Evolutionary conservation across 2,113 vertebrate species (phyloP).

Genomic region (Hippocampus mohnikei): DNA sequence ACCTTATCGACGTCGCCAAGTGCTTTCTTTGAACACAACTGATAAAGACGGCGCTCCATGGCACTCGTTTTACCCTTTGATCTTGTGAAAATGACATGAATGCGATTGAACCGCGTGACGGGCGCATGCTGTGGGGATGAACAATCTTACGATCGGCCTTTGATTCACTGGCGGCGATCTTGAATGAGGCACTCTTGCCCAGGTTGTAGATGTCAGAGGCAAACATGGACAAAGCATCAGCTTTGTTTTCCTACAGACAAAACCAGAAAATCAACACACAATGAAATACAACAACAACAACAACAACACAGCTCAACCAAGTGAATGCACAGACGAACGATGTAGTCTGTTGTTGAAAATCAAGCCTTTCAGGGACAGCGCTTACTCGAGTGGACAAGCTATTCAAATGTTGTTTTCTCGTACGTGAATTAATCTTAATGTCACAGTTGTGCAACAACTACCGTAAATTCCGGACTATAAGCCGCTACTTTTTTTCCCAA

Average conservation of each 20-base stretch:
- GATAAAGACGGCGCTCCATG: neutral
- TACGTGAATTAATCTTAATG: too few relatives aligned
- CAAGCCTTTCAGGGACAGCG: too few relatives aligned
- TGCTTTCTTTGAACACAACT: neutral
- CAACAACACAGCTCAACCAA: neutral
- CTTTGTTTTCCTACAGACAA: constrained; percentile 71
- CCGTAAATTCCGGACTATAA: too few relatives aligned
- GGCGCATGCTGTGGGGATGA: neutral
- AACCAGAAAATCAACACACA: neutral
- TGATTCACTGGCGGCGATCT: constrained; percentile 83
- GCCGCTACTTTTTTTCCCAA: too few relatives aligned
- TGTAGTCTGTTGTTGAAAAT: too few relatives aligned
- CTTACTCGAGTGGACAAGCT: too few relatives aligned
- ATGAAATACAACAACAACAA: neutral
- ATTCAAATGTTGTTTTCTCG: too few relatives aligned
- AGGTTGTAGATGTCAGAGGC: constrained; percentile 76
- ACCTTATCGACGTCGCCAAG: neutral
- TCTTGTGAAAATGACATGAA: neutral
- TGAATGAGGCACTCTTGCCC: constrained; percentile 76
- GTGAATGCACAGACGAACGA: too few relatives aligned
- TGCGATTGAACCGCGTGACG: neutral
- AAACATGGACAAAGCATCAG: constrained; percentile 80
- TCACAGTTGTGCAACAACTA: too few relatives aligned
- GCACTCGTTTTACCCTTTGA: neutral
- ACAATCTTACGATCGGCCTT: constrained; percentile 64